These are phyloP conservation scores for Pampusana beccarii DNA, from an alignment of 2,113 vertebrate genomes.

Conservation along the genomic window DNA sequence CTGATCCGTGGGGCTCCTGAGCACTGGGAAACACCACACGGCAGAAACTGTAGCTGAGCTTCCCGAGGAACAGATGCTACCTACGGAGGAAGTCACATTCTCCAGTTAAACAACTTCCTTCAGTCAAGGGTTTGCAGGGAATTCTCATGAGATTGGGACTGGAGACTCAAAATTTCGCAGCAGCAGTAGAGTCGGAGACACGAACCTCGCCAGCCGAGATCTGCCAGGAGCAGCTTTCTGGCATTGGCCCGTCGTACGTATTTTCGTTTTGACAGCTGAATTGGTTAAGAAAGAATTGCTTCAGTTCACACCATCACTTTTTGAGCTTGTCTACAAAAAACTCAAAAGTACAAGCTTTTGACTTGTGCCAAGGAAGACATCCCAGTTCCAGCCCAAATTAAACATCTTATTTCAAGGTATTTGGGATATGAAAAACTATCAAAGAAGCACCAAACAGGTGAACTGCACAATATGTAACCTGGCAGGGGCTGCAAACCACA, in stretches of 20 bases:
- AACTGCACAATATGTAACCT: accelerated
- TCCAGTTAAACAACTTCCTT: not conserved
- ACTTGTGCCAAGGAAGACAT: not conserved
- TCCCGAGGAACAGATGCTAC: not conserved
- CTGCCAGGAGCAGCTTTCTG: not conserved
- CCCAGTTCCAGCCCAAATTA: not conserved
- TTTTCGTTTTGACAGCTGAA: not conserved
- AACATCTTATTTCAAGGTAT: not conserved
- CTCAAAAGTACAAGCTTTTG: not conserved
- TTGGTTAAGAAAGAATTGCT: not conserved
- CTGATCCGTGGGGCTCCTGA: not conserved
- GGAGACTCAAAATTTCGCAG: not conserved
- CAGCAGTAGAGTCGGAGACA: accelerated
- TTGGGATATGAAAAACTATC: not conserved
- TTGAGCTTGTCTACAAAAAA: not conserved
- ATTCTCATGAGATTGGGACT: not conserved
- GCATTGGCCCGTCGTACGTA: not conserved
- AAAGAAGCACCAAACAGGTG: not conserved
- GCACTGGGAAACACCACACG: not conserved
- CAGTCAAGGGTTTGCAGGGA: not conserved
- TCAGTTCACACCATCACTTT: not conserved
- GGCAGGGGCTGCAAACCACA: not conserved
- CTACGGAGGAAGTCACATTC: accelerated
- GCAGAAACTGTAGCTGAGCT: not conserved
- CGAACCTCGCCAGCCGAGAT: not conserved